Base-by-base conservation (phyloP, 2,888 invertebrate species). In the Quadroppia sp. region DNA sequence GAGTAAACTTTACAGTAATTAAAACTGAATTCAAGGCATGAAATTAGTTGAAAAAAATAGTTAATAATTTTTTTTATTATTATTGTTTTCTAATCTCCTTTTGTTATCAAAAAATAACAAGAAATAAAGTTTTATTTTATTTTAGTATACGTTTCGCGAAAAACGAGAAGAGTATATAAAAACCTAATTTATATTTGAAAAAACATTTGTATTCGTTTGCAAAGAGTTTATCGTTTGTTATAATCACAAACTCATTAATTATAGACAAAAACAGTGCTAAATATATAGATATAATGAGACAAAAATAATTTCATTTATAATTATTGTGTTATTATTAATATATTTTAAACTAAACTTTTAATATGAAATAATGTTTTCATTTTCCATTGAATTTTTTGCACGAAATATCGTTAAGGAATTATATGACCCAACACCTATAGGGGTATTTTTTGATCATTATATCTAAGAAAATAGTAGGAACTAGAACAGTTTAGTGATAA, bases 161-260 rank as follows among this genome's bases (percentile, higher is more conserved):
- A 53, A 2, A 28, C 9, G 15, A 25, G 17, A 7, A 61, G 32
- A 61, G 59, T 61, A 17, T 59, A 59, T 59, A 59, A 32, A 61
- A 61, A 61, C 59, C 59, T 32, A 61, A 61, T 61, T 61, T 61
- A 61, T 61, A 32, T 17, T 6, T n/a, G n/a, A n/a, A n/a, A 30
- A 32, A 61, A 61, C 59, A 61, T 61, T 61, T 56, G 30, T 13
- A 56, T 25, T 13, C 30, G 11, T 56, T 61, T 61, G 45, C 15
- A 45, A 61, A 61, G 25, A n/a, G 9, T 20, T 61, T 61, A 61
- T 61, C 59, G 25, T 28, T 32, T n/a, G 32, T 25, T 11, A 32
- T 61, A 32, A 61, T 61, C 59, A 32, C 30, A 61, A 25, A n/a
- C 32, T 32, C 59, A 61, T 61, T 61, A 61, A 61, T 61, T 61